Conservation (phyloP, 2,797 vertebrate species). For the Enteromius viviparus region DNA sequence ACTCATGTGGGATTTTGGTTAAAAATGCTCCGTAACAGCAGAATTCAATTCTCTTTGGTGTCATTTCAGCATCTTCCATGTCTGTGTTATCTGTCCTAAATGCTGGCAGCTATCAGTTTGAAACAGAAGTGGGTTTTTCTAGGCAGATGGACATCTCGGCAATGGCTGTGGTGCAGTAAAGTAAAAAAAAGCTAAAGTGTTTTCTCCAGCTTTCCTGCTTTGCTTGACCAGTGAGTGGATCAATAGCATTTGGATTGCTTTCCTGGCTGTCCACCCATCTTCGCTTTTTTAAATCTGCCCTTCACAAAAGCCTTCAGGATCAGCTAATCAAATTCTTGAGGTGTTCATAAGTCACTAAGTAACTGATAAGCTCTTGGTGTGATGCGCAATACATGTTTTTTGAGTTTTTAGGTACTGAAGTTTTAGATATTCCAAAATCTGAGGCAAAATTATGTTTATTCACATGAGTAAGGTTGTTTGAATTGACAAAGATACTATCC, state of each 20-base stretch:
- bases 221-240: constrained; percentile 24
- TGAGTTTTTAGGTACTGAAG: constrained; percentile 32
- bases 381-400: constrained; percentile 34
- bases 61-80: background rate
- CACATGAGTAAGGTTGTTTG: background rate
- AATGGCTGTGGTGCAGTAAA: background rate
- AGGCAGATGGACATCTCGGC: background rate
- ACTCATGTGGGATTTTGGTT: constrained; percentile 19
- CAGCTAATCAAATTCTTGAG: background rate
- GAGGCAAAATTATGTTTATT: background rate
- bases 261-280: background rate
- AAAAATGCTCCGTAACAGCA: background rate
- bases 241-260: constrained; percentile 27
- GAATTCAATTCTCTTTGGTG: constrained; percentile 28
- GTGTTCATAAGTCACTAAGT: background rate
- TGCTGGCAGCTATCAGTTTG: constrained; percentile 27
- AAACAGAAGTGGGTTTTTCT: background rate
- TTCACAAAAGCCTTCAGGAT: background rate
- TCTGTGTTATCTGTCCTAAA: background rate
- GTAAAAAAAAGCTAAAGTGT: background rate
- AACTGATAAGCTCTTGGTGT: constrained; percentile 16
- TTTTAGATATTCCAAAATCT: background rate
- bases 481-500: background rate
- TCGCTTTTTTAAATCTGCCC: background rate
- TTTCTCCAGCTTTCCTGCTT: constrained; percentile 2